Base-by-base conservation (phyloP, 2,888 invertebrate genomes). In the Dryobota labecula region DNA sequence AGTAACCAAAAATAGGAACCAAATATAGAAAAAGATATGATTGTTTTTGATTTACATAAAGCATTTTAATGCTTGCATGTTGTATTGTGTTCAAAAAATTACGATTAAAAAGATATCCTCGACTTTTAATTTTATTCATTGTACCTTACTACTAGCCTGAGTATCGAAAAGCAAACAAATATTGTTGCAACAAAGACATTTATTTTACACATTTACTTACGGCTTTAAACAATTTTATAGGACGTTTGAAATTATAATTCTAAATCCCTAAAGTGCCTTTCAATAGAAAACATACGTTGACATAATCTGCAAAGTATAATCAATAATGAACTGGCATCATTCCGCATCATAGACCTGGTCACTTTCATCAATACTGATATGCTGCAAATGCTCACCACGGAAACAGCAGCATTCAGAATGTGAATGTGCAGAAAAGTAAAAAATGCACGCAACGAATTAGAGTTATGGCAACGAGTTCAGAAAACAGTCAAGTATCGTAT, bases 21-120 rank as follows among this genome's bases (percentile, higher is more conserved):
- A 96, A 96, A 96, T 96, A 95, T 94, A 96, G 94, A 94, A 91
- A 92, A 92, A 90, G 93, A 80, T 94, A 95, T 94, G 90, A 94
- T 94, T 95, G 93, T 95, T 96, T 95, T 92, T 95, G 90, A 94
- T 95, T 95, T 93, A 95, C 94, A 90, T 92, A 93, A 95, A 96
- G 95, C 95, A 95, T 96, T 92, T 92, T 93, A 84, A 95, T 96
- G 96, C 96, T 96, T 96, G 95, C 96, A 96, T 95, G 96, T 96
- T 95, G 95, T 96, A 95, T 96, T 96, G 96, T 96, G 96, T 96
- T 96, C 96, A 96, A 94, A 95, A 95, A 95, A 95, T 92, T 93
- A 94, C 91, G 88, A 95, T 93, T 94, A 95, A 95, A 95, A 95
- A 94, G 93, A 95, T 94, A 94, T 93, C 91, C 86, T 89, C 88